Evolutionary conservation across 2,113 vertebrate species (phyloP), one percentile per base, ranked within the genome.

Genomic region (Machaerirhynchus nigripectus): DNA sequence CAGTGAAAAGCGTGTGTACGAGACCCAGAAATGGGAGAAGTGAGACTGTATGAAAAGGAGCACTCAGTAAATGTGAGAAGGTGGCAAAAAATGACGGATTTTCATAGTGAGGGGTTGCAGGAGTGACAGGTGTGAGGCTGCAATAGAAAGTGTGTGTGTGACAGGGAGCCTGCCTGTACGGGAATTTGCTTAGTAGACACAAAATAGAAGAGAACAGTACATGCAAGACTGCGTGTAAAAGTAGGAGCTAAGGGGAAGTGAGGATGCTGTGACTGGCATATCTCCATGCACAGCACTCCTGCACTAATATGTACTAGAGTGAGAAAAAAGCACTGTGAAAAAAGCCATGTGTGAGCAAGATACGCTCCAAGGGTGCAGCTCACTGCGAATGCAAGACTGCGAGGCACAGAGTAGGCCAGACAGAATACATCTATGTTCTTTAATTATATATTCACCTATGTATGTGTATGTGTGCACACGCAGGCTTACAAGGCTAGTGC

Each of bases 341-440:
- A 77, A 80, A 80, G 40, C 15, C 3, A 13, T 68, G 57, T 28
- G 71, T 8, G 14, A 77, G 76, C 0, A 0, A 95, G 22, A 87
- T 39, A 64, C 4, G 3, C 33, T 67, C 56, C 20, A 18, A 75
- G 52, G 7, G 33, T 55, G 44, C 65, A 82, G 60, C 78, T 84
- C 55, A 13, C 52, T 60, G 56, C 0, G 0, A 90, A 56, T 20
- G 27, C 35, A 23, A 77, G 71, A 90, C 39, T 0, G 1, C 8
- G 40, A 80, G 52, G 53, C 27, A 90, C 20, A 24, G 71, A 40
- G 73, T 5, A 93, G 88, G 86, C 91, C 95, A 95, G 42, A 31
- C 1, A 59, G 40, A 76, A 37, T 24, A 44, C 21, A 69, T 65
- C 18, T 8, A 11, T 50, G 23, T 61, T 77, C 55, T 78, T 70